These are phyloP conservation scores for Leucophenga montana DNA, from an alignment of 2,888 invertebrate genomes.

Conservation along the genomic window DNA sequence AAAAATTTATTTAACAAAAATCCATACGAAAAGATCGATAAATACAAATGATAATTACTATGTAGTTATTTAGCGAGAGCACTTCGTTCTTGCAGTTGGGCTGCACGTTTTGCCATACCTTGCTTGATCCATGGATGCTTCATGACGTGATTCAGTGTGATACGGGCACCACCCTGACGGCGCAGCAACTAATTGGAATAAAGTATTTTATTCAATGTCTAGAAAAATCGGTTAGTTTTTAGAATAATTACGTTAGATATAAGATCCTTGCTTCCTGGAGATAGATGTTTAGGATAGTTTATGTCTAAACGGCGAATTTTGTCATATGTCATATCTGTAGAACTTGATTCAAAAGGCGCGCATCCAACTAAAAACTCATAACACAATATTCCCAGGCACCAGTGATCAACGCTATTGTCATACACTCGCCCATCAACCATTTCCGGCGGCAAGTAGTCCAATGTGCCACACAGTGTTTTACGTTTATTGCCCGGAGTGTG, in stretches of 20 bases:
- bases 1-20: too few relatives aligned
- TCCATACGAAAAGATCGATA: too few relatives aligned
- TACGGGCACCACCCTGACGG: conserved; percentile 77
- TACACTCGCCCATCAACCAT: conserved; percentile 91
- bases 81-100: too few relatives aligned
- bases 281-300: conserved; percentile 79
- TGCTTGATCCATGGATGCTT: conserved; percentile 76
- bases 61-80: too few relatives aligned
- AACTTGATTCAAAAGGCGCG: conserved; percentile 92
- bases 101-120: conserved; percentile 66
- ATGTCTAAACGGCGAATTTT: conserved; percentile 80
- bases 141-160: conserved; percentile 81
- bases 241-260: conserved; percentile 78
- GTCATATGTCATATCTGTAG: conserved; percentile 81
- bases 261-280: conserved; percentile 82
- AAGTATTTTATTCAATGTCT: not conserved
- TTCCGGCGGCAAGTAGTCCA: conserved; percentile 97
- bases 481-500: conserved; percentile 89
- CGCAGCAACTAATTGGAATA: conserved; percentile 77
- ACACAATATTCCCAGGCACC: conserved; percentile 93
- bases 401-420: conserved; percentile 90
- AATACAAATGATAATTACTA: too few relatives aligned
- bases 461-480: conserved; percentile 93
- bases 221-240: too few relatives aligned
- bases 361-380: conserved; percentile 95